Base-by-base conservation (phyloP, 2,888 invertebrate species). In the Podotricha telesiphe region DNA sequence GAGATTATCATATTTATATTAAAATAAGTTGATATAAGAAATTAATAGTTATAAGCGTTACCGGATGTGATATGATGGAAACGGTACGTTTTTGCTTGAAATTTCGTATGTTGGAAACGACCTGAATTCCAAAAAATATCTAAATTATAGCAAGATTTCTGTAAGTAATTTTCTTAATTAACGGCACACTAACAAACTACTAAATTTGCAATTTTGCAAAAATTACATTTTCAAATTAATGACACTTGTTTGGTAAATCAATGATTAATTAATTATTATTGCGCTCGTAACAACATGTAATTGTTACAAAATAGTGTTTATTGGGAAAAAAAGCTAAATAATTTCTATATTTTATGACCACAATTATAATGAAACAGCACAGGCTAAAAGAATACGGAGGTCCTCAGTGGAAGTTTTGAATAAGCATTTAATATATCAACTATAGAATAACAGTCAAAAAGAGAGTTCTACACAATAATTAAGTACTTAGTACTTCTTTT, bases 1-100 rank as follows among this genome's bases (percentile, higher is more conserved):
- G 68, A 68, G 50, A 65, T 70, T 67, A 68, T 68, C 64, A 65
- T 40, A 34, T 55, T 55, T 17, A 61, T 65, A 68, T 68, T 71
- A 56, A 71, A 62, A 71, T 68, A 34, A 42, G 48, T 65, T 65
- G 68, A 22, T 42, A 68, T 65, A 64, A 61, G 68, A 70, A 68
- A 70, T 70, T 61, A 61, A 65, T 65, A 50, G 68, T 17, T 68
- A 53, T 28, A 11, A 65, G 53, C 34, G 20, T 65, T 59, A 34
- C 70, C 68, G 70, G 68, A 62, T 65, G 59, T 68, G 40, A 65
- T 68, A 22, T 51, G 20, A 19, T 68, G 59, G 70, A 68, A 55
- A 55, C 42, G 45, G 50, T 70, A 64, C 42, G 20, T 64, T 59
- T 51, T 59, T 42, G 64, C 28, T 42, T 63, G 13, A 64, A 28